These are phyloP conservation scores for Onthophagus taurus DNA, from an alignment of 1,140 invertebrate species.

Conservation along the genomic window DNA sequence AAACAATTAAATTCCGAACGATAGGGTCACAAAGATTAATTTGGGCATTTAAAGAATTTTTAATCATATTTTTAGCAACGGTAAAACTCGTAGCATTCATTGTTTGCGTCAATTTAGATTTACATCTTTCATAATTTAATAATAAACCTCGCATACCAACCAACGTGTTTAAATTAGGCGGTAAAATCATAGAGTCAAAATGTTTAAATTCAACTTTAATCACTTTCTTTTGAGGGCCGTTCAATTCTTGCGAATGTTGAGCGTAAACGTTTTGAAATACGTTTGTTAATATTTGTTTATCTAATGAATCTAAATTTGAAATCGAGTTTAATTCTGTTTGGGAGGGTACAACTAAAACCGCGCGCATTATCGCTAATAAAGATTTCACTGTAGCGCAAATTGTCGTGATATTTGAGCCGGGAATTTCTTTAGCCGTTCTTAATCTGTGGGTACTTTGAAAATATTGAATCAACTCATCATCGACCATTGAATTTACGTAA, in stretches of 20 bases:
- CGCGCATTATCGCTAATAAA: not conserved
- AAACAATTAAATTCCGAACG: not conserved
- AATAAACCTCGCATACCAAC: conserved; percentile 23
- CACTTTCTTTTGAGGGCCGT: not conserved
- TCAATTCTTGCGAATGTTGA: not conserved
- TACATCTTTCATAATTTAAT: conserved; percentile 4
- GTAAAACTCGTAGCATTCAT: not conserved
- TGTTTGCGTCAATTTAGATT: not conserved
- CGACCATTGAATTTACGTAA: not conserved
- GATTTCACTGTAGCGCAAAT: not conserved
- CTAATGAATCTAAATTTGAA: conserved; percentile 5
- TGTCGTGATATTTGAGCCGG: not conserved
- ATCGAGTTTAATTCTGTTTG: not conserved
- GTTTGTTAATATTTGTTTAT: conserved; percentile 7
- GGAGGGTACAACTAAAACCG: not conserved
- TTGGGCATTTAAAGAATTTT: not conserved
- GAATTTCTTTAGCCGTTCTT: conserved; percentile 5
- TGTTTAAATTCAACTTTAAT: too few relatives aligned
- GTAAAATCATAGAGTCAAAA: conserved; percentile 12
- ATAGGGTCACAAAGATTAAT: not conserved
- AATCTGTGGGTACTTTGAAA: conserved; percentile 8
- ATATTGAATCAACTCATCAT: conserved; percentile 4
- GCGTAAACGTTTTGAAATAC: conserved; percentile 1
- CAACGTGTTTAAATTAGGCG: conserved; percentile 23
- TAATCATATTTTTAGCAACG: not conserved